These are phyloP conservation scores for Hypena proboscidalis DNA, from an alignment of 2,888 invertebrate genomes.

Conservation along the genomic window DNA sequence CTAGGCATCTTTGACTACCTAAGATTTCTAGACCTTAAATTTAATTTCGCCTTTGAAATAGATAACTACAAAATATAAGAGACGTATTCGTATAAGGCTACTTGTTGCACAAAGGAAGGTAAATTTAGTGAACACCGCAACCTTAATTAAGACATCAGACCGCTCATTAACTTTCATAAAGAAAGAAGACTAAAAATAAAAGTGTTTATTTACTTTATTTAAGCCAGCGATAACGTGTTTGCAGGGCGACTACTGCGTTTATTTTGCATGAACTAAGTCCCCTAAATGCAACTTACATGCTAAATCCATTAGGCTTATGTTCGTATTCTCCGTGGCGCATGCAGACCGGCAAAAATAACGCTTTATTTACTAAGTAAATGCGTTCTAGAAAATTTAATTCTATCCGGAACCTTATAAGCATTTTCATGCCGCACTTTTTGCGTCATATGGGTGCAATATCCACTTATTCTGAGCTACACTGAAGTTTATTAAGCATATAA, in stretches of 20 bases:
- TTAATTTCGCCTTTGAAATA: too few relatives aligned
- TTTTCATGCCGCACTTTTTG: constrained; percentile 34
- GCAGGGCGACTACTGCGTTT: constrained; percentile 41
- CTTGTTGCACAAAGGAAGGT: constrained; percentile 44
- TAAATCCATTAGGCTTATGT: constrained; percentile 71
- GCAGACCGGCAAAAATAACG: constrained; percentile 45
- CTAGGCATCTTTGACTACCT: too few relatives aligned
- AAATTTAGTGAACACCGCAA: constrained; percentile 33
- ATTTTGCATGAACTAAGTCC: constrained; percentile 57
- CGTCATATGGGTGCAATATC: too few relatives aligned
- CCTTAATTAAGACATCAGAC: constrained; percentile 40
- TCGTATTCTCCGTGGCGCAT: constrained; percentile 35
- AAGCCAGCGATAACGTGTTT: constrained; percentile 40
- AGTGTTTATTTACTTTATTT: constrained; percentile 29
- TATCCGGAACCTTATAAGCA: constrained; percentile 30
- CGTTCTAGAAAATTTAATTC: constrained; percentile 47
- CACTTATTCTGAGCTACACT: too few relatives aligned
- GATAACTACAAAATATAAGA: not conserved
- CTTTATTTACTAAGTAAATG: constrained; percentile 44
- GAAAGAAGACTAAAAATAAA: constrained; percentile 26
- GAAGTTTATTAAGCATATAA: constrained; percentile 2
- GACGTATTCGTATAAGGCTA: constrained; percentile 21
- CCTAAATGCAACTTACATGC: constrained; percentile 69
- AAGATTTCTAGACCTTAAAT: too few relatives aligned
- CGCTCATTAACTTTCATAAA: constrained; percentile 42